Conservation (phyloP, 1,140 invertebrate species). For the Lysiphlebus fabarum region DNA sequence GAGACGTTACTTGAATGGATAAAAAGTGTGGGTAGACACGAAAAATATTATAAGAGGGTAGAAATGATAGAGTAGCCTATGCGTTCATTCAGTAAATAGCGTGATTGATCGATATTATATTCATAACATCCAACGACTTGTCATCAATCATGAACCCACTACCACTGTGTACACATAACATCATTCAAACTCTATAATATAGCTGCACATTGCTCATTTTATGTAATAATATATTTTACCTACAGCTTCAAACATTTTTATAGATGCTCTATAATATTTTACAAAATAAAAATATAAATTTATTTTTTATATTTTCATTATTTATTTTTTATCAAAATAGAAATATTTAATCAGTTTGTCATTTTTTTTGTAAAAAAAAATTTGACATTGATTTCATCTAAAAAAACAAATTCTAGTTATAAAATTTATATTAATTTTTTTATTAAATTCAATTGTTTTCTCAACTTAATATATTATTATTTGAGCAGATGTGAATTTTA, state of each 20-base stretch:
- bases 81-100: slow-evolving; percentile 49
- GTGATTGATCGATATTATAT: slow-evolving; percentile 56
- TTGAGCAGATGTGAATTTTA: slow-evolving; percentile 36
- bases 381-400: too few relatives aligned
- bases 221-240: background rate
- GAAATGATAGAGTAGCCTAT: slow-evolving; percentile 48
- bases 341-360: too few relatives aligned
- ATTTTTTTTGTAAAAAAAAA: too few relatives aligned
- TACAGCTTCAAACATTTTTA: too few relatives aligned
- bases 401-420: too few relatives aligned
- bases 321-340: too few relatives aligned
- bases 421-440: too few relatives aligned
- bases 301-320: too few relatives aligned
- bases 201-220: slow-evolving; percentile 9
- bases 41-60: slow-evolving; percentile 24
- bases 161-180: slow-evolving; percentile 20
- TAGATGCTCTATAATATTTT: too few relatives aligned
- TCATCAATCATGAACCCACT: slow-evolving; percentile 47
- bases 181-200: slow-evolving; percentile 33
- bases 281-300: too few relatives aligned
- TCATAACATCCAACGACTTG: slow-evolving; percentile 52
- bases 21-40: slow-evolving; percentile 27
- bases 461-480: slow-evolving; percentile 29
- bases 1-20: slow-evolving; percentile 27
- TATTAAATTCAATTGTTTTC: too few relatives aligned